phyloP scores from a whole-genome alignment of 2,113 vertebrate genomes.

The Chaenogobius annularis region DNA sequence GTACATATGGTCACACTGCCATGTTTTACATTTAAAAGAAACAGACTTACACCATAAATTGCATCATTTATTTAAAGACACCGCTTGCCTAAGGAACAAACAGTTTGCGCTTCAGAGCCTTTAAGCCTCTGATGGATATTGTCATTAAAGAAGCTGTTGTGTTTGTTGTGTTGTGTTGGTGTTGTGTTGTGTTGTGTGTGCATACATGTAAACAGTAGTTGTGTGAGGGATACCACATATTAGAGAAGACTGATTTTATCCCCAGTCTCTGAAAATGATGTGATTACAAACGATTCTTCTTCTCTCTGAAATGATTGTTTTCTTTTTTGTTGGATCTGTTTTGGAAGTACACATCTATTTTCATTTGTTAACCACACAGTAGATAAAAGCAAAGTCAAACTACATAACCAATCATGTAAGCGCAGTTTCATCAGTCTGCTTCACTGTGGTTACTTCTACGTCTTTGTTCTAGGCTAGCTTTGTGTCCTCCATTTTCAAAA shows the following conservation, averaged over 20 bases:
- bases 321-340: conserved; percentile 45
- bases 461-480: background rate
- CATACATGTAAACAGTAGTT: conserved; percentile 6
- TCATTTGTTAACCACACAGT: conserved; percentile 35
- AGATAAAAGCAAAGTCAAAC: conserved; percentile 11
- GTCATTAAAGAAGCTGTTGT: conserved; percentile 40
- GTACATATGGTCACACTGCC: conserved; percentile 12
- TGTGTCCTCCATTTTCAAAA: background rate
- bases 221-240: conserved; percentile 34
- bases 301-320: conserved; percentile 50
- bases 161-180: background rate
- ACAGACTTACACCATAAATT: conserved; percentile 31
- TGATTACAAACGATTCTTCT: conserved; percentile 41
- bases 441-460: conserved; percentile 1
- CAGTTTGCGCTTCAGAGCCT: conserved; percentile 51
- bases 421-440: conserved; percentile 8
- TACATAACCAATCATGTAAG: background rate
- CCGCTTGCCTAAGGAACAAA: conserved; percentile 41
- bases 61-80: conserved; percentile 38
- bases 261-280: conserved; percentile 47
- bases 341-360: conserved; percentile 56
- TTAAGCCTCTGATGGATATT: conserved; percentile 58
- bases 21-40: conserved; percentile 38
- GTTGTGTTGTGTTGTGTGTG: conserved; percentile 22
- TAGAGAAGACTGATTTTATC: conserved; percentile 37